Evolutionary conservation across 53 echinoderm and acorn worm species (phyloP), one percentile per base, ranked within the genome.

Genomic region (Astropecten irregularis): DNA sequence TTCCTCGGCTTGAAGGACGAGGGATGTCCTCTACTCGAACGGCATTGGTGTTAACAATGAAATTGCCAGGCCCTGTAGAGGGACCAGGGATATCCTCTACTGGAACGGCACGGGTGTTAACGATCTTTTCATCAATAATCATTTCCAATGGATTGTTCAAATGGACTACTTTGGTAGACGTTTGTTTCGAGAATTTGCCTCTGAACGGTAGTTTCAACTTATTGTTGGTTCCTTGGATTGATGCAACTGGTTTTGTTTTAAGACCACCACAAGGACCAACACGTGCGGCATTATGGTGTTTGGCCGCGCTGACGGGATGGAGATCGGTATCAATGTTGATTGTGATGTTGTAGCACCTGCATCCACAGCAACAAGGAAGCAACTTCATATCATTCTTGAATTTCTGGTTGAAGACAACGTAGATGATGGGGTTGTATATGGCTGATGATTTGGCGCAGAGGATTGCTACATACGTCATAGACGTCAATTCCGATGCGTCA

Each of bases 401-500:
- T 11, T 83, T 69, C 42, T 69, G 46, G 83, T 94, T 94, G 89
- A 91, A 89, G 22, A 89, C 74, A 13, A 71, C 37, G 71, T 88
- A 89, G 51, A 94, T 84, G 46, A 91, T 64, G 11, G 94, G 94
- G 59, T 89, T 94, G 73, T 82, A 91, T 6, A 91, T 46, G 11
- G 94, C 46, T 0, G 94, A 56, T 1, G 83, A 74, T 27, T 94
- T 94, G 55, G 91, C 91, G 27, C 85, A 48, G 54, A 94, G 52
- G 16, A 61, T 83, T 0, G 91, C 88, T 1, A 51, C 35, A 5
- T 28, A 34, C 18, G 63, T 39, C 10, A 19, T 26, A 21, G 13
- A 19, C 21, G 88, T 85, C 14, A 87, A 31, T 7, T 9, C 26
- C 9, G 49, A 11, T 2, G 65, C 77, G 30, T 54, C 66, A 6